Evolutionary conservation across 2,797 vertebrate species (phyloP).

Genomic region (Darevskia mixta): DNA sequence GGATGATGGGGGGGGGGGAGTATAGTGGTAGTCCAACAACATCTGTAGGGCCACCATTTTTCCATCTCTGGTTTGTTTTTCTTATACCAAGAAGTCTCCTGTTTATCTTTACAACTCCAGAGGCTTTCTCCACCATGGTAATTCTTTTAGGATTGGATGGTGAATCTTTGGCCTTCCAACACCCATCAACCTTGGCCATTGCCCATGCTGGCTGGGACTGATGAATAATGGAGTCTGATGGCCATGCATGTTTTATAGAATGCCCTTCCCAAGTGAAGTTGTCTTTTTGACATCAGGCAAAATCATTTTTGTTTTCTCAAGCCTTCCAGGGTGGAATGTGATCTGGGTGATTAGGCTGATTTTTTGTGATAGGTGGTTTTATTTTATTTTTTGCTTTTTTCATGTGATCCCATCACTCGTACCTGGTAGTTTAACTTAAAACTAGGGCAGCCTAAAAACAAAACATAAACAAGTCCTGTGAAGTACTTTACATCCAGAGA

Average conservation of each 20-base stretch:
- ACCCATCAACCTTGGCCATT: too few species aligned
- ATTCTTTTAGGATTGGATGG: background rate
- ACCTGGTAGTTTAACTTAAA: background rate
- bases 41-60: too few species aligned
- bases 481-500: background rate
- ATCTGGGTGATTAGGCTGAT: background rate
- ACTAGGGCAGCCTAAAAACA: background rate
- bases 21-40: too few species aligned
- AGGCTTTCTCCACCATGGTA: background rate
- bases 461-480: background rate
- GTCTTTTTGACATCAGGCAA: background rate
- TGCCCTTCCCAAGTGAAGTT: background rate
- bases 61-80: background rate
- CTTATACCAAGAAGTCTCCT: background rate
- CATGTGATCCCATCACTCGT: background rate
- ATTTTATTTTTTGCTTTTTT: background rate
- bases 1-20: too few species aligned
- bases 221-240: too few species aligned
- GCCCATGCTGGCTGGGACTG: too few species aligned
- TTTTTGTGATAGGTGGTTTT: background rate
- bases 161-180: too few species aligned
- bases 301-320: background rate
- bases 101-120: background rate
- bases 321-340: background rate
- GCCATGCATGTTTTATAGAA: background rate